phyloP scores from a whole-genome alignment of 2,113 vertebrate species.

The Oenanthe melanoleuca region DNA sequence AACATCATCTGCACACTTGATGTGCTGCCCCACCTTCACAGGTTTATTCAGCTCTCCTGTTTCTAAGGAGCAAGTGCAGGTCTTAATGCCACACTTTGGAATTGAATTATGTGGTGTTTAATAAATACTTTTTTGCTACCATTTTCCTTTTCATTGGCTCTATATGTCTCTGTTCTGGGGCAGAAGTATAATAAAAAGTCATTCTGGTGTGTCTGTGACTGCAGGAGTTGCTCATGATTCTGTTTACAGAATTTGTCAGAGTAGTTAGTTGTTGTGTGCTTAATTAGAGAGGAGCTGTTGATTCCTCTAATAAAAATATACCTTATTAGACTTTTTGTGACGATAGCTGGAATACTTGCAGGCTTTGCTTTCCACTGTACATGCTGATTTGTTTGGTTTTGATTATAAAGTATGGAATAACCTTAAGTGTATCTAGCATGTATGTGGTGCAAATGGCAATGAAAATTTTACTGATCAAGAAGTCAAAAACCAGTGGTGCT shows the following conservation, averaged over 20 bases:
- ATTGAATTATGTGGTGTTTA: background rate
- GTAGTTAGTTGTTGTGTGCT: background rate
- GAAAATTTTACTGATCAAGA: background rate
- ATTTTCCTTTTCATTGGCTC: background rate
- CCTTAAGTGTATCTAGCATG: background rate
- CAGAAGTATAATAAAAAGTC: background rate
- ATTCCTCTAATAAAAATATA: background rate
- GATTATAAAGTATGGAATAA: background rate
- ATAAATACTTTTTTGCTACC: constrained; percentile 12
- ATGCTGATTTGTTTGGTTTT: background rate
- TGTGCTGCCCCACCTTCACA: background rate
- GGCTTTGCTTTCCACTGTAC: background rate
- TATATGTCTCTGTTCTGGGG: background rate
- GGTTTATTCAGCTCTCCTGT: background rate
- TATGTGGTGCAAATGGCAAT: background rate
- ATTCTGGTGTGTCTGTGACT: background rate
- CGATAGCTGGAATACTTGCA: background rate
- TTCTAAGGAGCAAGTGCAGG: background rate
- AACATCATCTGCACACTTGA: background rate
- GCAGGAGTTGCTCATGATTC: background rate
- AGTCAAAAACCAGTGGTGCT: background rate
- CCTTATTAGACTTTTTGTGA: background rate
- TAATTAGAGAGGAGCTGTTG: background rate
- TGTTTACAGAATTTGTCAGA: background rate
- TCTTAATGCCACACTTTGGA: background rate